These are phyloP conservation scores for Pangasius krempfi DNA, from an alignment of 2,797 vertebrate species.

Conservation along the genomic window DNA sequence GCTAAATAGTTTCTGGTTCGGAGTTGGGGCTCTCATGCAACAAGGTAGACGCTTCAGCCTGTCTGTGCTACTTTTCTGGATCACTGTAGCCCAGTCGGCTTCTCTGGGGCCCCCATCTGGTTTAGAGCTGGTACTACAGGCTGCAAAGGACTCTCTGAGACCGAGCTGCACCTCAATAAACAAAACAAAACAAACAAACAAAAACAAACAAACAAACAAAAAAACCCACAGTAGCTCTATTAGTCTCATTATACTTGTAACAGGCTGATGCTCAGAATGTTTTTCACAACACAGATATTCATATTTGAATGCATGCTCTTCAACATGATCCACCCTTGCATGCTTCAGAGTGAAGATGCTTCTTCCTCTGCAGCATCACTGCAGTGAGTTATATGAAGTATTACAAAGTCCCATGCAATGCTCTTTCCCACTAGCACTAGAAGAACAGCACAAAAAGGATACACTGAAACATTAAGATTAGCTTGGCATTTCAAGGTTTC, in stretches of 20 bases:
- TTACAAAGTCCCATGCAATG: neutral
- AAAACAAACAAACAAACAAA: neutral
- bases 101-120: conserved; percentile 43
- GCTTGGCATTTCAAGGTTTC: neutral
- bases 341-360: neutral
- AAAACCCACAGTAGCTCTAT: neutral
- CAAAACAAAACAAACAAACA: neutral
- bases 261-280: neutral
- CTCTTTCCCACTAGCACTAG: neutral
- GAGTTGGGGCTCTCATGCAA: conserved; percentile 99
- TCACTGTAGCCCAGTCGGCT: conserved; percentile 29
- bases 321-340: neutral
- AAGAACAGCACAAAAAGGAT: neutral
- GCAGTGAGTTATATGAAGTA: neutral
- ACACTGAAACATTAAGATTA: neutral
- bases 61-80: conserved; percentile 72
- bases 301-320: neutral
- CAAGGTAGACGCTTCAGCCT: conserved; percentile 92
- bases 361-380: neutral
- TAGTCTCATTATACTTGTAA: too few species aligned
- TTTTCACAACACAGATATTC: neutral
- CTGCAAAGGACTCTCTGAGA: conserved; percentile 34
- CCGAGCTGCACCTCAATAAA: neutral
- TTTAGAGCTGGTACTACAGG: conserved; percentile 29
- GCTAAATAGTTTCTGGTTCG: conserved; percentile 99